Conservation (phyloP, 2,797 vertebrate species). For the Chaenodraco wilsoni region DNA sequence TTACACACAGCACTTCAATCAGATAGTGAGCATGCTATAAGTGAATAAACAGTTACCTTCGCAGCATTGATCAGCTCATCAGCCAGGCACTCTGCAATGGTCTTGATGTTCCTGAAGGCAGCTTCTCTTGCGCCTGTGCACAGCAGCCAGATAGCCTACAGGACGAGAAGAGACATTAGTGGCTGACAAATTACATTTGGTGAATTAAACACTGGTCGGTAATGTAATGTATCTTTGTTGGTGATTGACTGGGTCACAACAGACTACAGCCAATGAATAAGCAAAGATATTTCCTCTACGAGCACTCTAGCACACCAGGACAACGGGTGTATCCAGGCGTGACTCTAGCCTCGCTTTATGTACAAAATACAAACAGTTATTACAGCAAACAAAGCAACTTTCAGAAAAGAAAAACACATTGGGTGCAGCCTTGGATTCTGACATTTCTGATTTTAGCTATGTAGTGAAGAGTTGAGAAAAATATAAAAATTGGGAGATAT, state of each 20-base stretch:
- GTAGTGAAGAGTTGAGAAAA: too few relatives aligned
- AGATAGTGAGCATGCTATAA: accelerated
- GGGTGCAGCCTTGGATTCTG: too few relatives aligned
- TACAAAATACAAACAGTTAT: background rate
- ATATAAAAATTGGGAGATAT: too few relatives aligned
- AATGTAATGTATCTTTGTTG: constrained; percentile 78
- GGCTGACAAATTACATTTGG: background rate
- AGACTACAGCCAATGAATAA: constrained; percentile 86
- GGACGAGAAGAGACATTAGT: background rate
- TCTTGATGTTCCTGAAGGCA: constrained; percentile 97
- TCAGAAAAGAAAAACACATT: background rate
- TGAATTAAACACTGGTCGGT: accelerated
- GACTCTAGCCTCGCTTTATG: constrained; percentile 82
- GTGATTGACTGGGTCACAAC: constrained; percentile 81
- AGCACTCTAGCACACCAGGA: constrained; percentile 84
- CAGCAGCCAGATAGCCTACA: constrained; percentile 94
- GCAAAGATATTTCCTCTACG: constrained; percentile 81
- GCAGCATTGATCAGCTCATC: constrained; percentile 97
- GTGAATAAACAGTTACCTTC: constrained; percentile 82
- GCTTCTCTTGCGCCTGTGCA: constrained; percentile 96
- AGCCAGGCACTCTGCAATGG: constrained; percentile 93
- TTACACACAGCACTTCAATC: background rate
- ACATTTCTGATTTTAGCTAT: too few relatives aligned
- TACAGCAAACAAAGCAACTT: background rate
- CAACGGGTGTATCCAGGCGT: constrained; percentile 71